phyloP scores from a whole-genome alignment of 2,888 invertebrate species.

The Hoplodrina blanda region DNA sequence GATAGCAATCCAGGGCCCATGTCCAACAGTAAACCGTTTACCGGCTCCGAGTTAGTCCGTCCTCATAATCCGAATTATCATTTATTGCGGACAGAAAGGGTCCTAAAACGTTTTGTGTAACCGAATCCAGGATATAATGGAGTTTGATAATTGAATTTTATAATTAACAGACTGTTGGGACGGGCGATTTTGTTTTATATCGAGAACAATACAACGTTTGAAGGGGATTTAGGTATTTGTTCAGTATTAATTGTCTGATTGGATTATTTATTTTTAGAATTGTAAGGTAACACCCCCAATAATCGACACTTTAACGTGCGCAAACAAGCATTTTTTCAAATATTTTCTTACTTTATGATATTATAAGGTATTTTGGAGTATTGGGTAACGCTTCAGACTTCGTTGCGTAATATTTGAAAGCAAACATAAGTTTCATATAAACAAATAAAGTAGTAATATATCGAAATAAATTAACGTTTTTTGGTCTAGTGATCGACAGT shows the following conservation, averaged over 20 bases:
- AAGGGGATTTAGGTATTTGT: conserved; percentile 18
- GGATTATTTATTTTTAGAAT: conserved; percentile 25
- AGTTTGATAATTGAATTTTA: conserved; percentile 52
- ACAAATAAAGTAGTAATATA: too few species aligned
- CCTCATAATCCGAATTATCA: conserved; percentile 37
- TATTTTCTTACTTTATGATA: too few species aligned
- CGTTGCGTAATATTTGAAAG: too few species aligned
- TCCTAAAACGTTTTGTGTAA: conserved; percentile 38
- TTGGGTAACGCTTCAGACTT: too few species aligned
- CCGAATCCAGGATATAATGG: conserved; percentile 42
- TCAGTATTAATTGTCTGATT: conserved; percentile 14
- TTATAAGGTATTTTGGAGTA: too few species aligned
- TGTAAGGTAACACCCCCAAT: too few species aligned
- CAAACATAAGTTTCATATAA: too few species aligned
- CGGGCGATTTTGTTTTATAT: conserved; percentile 24
- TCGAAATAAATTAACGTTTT: too few species aligned
- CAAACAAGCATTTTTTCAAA: too few species aligned
- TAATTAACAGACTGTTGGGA: conserved; percentile 47
- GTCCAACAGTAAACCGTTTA: conserved; percentile 33
- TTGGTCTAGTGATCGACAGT: too few species aligned
- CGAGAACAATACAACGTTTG: conserved; percentile 46
- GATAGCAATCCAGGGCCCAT: conserved; percentile 11
- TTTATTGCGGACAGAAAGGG: conserved; percentile 48
- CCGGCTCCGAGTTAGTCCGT: not conserved
- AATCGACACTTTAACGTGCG: too few species aligned